phyloP scores from a whole-genome alignment of 2,888 invertebrate species.

The Chalcis sispes region DNA sequence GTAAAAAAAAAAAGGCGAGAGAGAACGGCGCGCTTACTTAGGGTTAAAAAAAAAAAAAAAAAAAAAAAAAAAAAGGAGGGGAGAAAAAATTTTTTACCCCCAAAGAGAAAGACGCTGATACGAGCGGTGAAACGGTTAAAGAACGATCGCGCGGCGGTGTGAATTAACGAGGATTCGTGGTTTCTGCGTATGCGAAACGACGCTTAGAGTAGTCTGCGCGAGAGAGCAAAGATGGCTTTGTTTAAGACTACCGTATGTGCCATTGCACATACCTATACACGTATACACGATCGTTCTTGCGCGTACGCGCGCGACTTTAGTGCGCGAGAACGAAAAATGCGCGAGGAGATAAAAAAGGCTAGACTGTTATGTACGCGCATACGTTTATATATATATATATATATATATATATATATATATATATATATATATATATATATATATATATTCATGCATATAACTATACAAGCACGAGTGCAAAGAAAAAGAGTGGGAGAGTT shows the following conservation, averaged over 20 bases:
- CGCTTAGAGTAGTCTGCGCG: too few species aligned
- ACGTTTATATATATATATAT: background rate
- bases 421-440: too few species aligned
- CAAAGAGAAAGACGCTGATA: background rate
- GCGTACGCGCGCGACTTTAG: background rate
- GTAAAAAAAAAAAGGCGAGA: background rate
- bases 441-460: too few species aligned
- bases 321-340: too few species aligned
- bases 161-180: slow-evolving; percentile 8
- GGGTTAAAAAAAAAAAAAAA: background rate
- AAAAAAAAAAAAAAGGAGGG: background rate
- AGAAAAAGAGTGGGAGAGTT: background rate
- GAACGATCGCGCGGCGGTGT: background rate
- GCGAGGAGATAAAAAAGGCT: too few species aligned
- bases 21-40: too few species aligned
- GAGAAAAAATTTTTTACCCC: slow-evolving; percentile 10
- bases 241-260: too few species aligned
- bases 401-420: too few species aligned
- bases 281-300: background rate
- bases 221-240: too few species aligned
- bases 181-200: background rate
- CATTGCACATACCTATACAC: too few species aligned
- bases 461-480: too few species aligned
- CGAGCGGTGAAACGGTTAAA: background rate
- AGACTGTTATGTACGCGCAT: too few species aligned